Conservation (phyloP, 1,140 invertebrate species). For the Drosophila virilis region DNA sequence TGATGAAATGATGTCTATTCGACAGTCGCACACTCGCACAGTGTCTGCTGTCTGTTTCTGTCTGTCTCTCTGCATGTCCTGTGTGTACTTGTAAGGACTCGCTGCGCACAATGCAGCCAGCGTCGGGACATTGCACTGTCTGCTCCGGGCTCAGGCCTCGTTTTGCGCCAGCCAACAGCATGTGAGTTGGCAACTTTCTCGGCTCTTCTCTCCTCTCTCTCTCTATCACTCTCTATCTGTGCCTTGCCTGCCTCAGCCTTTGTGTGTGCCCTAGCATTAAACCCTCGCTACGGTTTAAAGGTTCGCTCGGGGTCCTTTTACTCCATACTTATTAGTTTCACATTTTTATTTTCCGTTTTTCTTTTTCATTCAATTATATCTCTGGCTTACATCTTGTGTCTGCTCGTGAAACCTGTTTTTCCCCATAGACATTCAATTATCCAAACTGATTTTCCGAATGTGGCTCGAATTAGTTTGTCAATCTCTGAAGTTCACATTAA, state of each 20-base stretch:
- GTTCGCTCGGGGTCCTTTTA: constrained; percentile 20
- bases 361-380: constrained; percentile 47
- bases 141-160: constrained; percentile 34
- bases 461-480: constrained; percentile 64
- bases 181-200: constrained; percentile 43
- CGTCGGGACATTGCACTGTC: constrained; percentile 72
- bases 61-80: constrained; percentile 1
- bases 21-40: no score
- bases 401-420: constrained; percentile 46
- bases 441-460: constrained; percentile 41
- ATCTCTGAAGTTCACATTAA: constrained; percentile 35
- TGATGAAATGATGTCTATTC: constrained; percentile 71
- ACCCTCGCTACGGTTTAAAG: constrained; percentile 24
- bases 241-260: neutral
- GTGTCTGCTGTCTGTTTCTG: neutral
- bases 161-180: constrained; percentile 50
- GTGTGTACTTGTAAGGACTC: constrained; percentile 74
- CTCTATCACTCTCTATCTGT: neutral
- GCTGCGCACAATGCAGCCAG: constrained; percentile 48
- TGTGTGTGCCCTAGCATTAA: constrained; percentile 30
- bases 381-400: constrained; percentile 46
- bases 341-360: constrained; percentile 46
- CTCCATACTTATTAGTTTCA: constrained; percentile 61
- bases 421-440: constrained; percentile 36
- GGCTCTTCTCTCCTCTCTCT: constrained; percentile 8